Percentiles rank a stretch among this genome's conserved stretches.
Conservation (phyloP, 2,113 vertebrate species). For the Mystacornis crossleyi region DNA sequence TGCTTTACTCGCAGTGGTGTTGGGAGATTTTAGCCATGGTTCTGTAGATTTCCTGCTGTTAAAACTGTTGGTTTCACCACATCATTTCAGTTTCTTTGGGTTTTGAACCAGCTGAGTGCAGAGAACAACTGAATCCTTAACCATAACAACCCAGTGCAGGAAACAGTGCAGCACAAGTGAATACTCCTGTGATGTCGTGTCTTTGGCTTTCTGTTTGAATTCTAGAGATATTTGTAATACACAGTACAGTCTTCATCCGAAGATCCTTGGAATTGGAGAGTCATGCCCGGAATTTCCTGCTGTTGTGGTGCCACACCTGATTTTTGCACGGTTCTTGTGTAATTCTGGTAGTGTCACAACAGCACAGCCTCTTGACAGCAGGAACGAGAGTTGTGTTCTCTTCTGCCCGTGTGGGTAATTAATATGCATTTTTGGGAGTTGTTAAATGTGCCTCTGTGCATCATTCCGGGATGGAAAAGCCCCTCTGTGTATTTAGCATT, state of each 20-base stretch:
- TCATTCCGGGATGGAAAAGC: neutral
- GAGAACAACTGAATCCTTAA: neutral
- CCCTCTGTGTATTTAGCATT: neutral
- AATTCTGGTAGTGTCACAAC: neutral
- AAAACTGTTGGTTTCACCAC: neutral
- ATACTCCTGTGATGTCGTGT: rapidly evolving
- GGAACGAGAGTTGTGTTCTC: neutral
- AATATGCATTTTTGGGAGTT: neutral
- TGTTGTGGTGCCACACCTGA: neutral
- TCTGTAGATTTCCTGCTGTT: neutral
- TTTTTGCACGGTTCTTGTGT: neutral
- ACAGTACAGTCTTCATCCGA: neutral
- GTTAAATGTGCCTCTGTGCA: neutral
- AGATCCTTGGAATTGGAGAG: neutral
- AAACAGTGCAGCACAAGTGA: neutral
- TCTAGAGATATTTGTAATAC: neutral
- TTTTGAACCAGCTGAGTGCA: neutral
- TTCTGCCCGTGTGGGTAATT: neutral
- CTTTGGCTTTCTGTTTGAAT: neutral
- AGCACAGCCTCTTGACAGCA: neutral
- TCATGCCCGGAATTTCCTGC: neutral
- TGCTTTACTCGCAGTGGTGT: neutral
- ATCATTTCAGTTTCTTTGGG: neutral
- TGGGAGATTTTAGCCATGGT: neutral
- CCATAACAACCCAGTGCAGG: neutral